Conservation (phyloP, 2,113 vertebrate species). For the Plotosus lineatus region DNA sequence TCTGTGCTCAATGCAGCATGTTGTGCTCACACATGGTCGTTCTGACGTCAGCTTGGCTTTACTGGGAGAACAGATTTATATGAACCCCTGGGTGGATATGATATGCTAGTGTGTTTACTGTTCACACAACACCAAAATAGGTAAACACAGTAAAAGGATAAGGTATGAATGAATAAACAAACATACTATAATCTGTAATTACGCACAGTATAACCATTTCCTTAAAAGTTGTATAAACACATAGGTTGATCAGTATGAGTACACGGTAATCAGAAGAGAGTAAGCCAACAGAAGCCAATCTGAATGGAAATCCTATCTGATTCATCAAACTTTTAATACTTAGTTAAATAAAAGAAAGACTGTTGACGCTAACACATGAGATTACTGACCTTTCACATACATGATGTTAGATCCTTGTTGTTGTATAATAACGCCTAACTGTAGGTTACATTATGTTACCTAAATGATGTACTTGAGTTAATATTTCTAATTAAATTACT, state of each 20-base stretch:
- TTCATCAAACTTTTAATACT: neutral
- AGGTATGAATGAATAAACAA: no score
- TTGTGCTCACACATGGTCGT: slow-evolving; percentile 47
- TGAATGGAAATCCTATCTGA: neutral
- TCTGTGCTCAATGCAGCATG: slow-evolving; percentile 41
- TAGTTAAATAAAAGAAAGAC: neutral
- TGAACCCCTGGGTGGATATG: slow-evolving; percentile 59
- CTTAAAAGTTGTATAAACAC: neutral
- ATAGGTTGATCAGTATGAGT: neutral
- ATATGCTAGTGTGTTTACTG: slow-evolving; percentile 64
- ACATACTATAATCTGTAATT: neutral
- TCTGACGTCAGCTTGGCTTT: slow-evolving; percentile 67
- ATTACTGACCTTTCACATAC: no score
- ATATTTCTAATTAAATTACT: no score
- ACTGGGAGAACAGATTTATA: slow-evolving; percentile 62
- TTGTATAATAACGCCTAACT: no score
- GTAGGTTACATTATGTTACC: no score
- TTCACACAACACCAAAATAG: slow-evolving; percentile 6
- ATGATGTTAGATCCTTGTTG: no score
- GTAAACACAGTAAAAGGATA: neutral
- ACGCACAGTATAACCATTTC: neutral
- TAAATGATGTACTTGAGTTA: no score
- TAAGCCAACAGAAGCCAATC: neutral
- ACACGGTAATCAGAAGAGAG: neutral
- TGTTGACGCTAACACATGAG: no score